These are phyloP conservation scores for Sarcophaga caerulescens DNA, from an alignment of 2,888 invertebrate species.

Conservation along the genomic window DNA sequence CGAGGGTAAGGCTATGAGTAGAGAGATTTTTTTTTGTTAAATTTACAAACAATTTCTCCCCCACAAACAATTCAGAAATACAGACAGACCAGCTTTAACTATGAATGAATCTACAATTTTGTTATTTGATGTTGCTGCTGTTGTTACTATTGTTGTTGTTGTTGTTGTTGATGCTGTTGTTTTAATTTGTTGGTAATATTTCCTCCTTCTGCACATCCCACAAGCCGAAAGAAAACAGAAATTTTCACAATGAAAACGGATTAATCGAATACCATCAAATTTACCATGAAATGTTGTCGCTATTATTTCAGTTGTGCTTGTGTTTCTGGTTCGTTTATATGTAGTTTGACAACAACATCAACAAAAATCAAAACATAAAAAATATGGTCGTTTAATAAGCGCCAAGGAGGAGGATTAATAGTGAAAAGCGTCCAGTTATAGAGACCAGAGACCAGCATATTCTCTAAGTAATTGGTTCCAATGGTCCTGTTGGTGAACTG, in stretches of 20 bases:
- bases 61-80: conserved; percentile 23
- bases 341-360: background rate
- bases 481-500: background rate
- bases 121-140: background rate
- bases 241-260: background rate
- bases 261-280: background rate
- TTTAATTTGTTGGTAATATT: background rate
- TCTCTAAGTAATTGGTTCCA: background rate
- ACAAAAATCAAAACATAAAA: background rate
- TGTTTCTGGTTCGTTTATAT: background rate
- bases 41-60: conserved; percentile 50
- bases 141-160: background rate
- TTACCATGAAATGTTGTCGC: conserved; percentile 27
- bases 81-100: conserved; percentile 34
- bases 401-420: background rate
- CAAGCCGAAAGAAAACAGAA: background rate
- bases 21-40: conserved; percentile 17
- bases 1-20: too few species aligned
- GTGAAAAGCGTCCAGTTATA: background rate
- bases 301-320: conserved; percentile 55
- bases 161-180: background rate
- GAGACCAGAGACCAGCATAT: background rate
- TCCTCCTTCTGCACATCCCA: background rate
- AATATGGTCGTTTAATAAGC: background rate
- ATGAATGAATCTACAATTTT: conserved; percentile 21